Evolutionary conservation across 2,888 invertebrate species (phyloP).

Genomic region (Scaptomyza caliginosa): DNA sequence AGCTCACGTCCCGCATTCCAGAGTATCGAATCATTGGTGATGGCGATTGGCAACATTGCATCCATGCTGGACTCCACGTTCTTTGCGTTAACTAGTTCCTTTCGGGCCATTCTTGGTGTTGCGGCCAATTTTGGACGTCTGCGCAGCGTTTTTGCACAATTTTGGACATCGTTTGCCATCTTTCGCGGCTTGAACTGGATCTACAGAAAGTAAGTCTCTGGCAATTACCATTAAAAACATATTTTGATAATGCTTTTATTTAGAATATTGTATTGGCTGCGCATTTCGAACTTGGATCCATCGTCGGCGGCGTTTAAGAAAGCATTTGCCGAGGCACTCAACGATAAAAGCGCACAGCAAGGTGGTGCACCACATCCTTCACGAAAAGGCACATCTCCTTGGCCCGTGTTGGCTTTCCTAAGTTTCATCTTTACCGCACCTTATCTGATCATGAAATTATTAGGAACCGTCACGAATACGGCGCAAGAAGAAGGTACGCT

Average conservation of each 20-base stretch:
- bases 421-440: conserved; percentile 95
- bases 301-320: conserved; percentile 84
- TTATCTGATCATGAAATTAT: conserved; percentile 93
- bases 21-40: conserved; percentile 95
- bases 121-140: conserved; percentile 97
- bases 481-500: conserved; percentile 86
- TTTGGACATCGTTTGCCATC: conserved; percentile 94
- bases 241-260: neutral
- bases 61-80: conserved; percentile 99
- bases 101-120: conserved; percentile 96
- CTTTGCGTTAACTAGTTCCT: conserved; percentile 97
- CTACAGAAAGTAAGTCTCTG: conserved; percentile 86
- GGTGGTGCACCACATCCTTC: conserved; percentile 70
- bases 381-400: conserved; percentile 86
- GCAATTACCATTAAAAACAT: neutral
- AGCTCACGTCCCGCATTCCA: conserved; percentile 96
- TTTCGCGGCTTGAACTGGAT: conserved; percentile 92
- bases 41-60: conserved; percentile 96
- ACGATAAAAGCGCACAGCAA: conserved; percentile 67
- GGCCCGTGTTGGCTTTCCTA: conserved; percentile 96
- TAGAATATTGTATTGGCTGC: conserved; percentile 82
- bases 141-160: conserved; percentile 91
- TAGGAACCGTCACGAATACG: conserved; percentile 86
- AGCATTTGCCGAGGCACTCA: conserved; percentile 84
- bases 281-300: conserved; percentile 83